phyloP scores from a whole-genome alignment of 2,113 vertebrate genomes.

The Calypte anna region DNA sequence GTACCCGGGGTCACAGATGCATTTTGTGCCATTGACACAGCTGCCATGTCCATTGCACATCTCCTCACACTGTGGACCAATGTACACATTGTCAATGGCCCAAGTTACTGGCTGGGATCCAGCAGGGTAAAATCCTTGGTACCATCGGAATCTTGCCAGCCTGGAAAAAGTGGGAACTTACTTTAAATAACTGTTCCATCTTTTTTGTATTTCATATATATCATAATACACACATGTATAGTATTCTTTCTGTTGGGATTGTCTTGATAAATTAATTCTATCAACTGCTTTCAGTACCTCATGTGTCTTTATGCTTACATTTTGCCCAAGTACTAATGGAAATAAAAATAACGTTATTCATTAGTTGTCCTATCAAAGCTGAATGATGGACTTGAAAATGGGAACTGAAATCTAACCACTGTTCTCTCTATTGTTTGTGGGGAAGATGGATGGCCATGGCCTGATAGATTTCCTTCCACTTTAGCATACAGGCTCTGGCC shows the following conservation, averaged over 20 bases:
- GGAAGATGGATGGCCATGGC: rapidly evolving
- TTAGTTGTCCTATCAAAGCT: background rate
- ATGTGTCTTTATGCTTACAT: background rate
- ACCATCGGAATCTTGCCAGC: slow-evolving; percentile 95
- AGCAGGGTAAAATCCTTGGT: slow-evolving; percentile 91
- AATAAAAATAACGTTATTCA: background rate
- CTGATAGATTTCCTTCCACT: background rate
- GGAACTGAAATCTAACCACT: background rate
- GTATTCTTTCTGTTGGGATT: background rate
- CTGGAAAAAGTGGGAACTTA: slow-evolving; percentile 68
- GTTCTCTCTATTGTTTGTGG: background rate
- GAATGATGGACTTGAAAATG: background rate
- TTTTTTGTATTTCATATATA: background rate
- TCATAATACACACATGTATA: background rate
- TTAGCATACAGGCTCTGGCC: background rate
- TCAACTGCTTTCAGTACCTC: background rate
- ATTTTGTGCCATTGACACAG: slow-evolving; percentile 89
- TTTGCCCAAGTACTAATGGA: background rate
- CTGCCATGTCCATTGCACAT: slow-evolving; percentile 95
- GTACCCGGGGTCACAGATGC: slow-evolving; percentile 89
- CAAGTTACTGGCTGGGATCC: slow-evolving; percentile 91
- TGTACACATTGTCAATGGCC: slow-evolving; percentile 95
- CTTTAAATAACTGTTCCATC: background rate
- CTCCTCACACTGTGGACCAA: slow-evolving; percentile 95
- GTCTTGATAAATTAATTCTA: background rate